Evolutionary conservation across 2,797 vertebrate genomes (phyloP).

Genomic region (Xerus rutilus): DNA sequence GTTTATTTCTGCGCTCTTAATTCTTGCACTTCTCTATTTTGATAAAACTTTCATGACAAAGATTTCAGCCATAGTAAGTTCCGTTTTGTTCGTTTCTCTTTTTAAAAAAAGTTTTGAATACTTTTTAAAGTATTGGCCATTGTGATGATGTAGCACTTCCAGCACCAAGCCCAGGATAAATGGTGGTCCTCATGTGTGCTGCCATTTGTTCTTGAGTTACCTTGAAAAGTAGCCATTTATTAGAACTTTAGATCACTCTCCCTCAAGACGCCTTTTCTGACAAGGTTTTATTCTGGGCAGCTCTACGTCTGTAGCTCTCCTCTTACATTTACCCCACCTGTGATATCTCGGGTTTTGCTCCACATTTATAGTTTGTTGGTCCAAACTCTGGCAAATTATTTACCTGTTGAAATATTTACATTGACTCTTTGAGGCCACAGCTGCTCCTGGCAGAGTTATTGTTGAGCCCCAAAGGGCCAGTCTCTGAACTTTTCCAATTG

Average conservation of each 20-base stretch:
- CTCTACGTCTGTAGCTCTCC: conserved; percentile 62
- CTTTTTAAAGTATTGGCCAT: conserved; percentile 6
- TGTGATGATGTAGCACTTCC: neutral
- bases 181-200: rapidly evolving
- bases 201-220: neutral
- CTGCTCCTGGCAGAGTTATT: conserved; percentile 79
- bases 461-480: conserved; percentile 59
- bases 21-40: conserved; percentile 13
- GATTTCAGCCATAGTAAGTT: neutral
- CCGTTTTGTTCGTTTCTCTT: neutral
- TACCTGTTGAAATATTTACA: conserved; percentile 85
- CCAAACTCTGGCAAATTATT: conserved; percentile 79
- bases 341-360: conserved; percentile 71
- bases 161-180: neutral
- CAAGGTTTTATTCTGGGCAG: conserved; percentile 67
- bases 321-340: conserved; percentile 73
- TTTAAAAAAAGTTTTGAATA: neutral
- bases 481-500: conserved; percentile 81
- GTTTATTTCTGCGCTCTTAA: neutral
- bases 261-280: conserved; percentile 53
- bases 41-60: conserved; percentile 12
- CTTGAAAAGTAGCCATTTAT: conserved; percentile 23
- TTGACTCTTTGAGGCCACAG: conserved; percentile 69
- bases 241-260: conserved; percentile 55
- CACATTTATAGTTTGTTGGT: conserved; percentile 69